A percentile compares a stretch with the other conserved stretches of the same genome.
Evolutionary conservation across 1,140 invertebrate species (phyloP).

Genomic region (Drosophila paulistorum): DNA sequence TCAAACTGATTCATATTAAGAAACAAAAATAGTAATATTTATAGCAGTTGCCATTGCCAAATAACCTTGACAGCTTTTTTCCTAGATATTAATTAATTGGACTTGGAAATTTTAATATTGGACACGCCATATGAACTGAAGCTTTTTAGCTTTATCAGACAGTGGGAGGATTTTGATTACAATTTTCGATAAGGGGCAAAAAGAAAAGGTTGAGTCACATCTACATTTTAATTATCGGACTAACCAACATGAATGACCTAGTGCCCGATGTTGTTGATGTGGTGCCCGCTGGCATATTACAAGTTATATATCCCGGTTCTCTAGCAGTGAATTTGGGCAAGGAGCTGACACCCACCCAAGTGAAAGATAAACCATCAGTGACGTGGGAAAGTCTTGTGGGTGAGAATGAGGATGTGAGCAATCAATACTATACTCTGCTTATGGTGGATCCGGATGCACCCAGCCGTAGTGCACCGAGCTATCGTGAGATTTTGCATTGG

Average conservation of each 20-base stretch:
- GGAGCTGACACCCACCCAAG: conserved; percentile 89
- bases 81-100: conserved; percentile 72
- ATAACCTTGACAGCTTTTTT: conserved; percentile 25
- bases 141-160: conserved; percentile 39
- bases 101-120: conserved; percentile 42
- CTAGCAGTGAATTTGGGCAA: conserved; percentile 88
- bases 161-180: conserved; percentile 25
- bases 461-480: conserved; percentile 89
- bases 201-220: conserved; percentile 25
- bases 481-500: conserved; percentile 96
- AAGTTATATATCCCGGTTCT: conserved; percentile 86
- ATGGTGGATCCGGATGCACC: conserved; percentile 97
- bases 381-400: conserved; percentile 85
- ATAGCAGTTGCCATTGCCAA: conserved; percentile 46
- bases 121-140: conserved; percentile 5
- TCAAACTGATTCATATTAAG: conserved; percentile 33
- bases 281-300: conserved; percentile 79
- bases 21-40: conserved; percentile 39
- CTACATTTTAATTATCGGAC: conserved; percentile 28
- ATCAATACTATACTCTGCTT: conserved; percentile 89
- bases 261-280: conserved; percentile 87
- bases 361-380: conserved; percentile 87
- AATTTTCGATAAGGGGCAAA: conserved; percentile 46
- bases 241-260: conserved; percentile 54
- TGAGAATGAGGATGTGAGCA: conserved; percentile 54